phyloP scores from a whole-genome alignment of 2,113 vertebrate species.

The Chloropsis hardwickii region DNA sequence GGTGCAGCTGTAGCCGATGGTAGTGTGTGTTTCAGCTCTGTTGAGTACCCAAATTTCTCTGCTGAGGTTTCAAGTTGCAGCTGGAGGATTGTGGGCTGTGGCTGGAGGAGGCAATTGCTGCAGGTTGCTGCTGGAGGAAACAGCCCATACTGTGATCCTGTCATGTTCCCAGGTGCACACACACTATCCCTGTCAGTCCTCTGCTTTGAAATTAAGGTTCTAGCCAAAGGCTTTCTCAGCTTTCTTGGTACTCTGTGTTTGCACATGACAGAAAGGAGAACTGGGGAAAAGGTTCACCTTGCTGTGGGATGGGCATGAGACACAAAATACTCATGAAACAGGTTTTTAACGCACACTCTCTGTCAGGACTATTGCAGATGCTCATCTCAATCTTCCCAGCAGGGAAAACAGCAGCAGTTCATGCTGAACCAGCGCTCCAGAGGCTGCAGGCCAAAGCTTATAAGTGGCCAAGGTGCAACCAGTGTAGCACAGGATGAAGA shows the following conservation, averaged over 20 bases:
- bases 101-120: neutral
- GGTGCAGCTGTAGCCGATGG: neutral
- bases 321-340: neutral
- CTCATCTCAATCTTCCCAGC: neutral
- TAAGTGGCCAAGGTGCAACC: neutral
- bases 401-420: neutral
- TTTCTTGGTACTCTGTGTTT: neutral
- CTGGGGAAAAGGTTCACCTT: neutral
- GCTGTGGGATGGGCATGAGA: neutral
- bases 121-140: neutral
- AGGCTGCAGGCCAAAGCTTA: neutral
- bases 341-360: neutral
- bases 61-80: neutral
- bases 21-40: neutral
- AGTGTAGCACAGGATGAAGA: neutral
- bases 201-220: neutral
- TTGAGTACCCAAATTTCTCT: neutral
- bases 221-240: neutral
- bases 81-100: neutral
- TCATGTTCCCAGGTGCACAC: fast-evolving
- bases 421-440: neutral
- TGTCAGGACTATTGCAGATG: neutral
- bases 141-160: neutral
- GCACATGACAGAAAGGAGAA: neutral
- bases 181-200: neutral